Percentiles rank a stretch among this genome's conserved stretches.
Evolutionary conservation across 2,113 vertebrate species (phyloP).

Genomic region (Tetraodon nigroviridis): DNA sequence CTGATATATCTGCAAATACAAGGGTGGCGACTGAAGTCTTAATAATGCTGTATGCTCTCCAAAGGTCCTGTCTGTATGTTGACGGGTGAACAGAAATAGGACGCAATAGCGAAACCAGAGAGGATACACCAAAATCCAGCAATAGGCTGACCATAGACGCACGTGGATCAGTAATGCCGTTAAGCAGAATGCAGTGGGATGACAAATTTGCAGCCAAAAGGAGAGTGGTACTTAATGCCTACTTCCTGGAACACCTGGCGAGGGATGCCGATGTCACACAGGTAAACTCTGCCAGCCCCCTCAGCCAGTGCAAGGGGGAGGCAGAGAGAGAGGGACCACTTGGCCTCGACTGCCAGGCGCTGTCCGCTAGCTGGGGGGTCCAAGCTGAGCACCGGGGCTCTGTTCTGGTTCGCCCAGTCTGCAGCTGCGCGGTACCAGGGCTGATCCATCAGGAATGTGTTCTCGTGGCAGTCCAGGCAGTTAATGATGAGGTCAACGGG

Average conservation of each 20-base stretch:
- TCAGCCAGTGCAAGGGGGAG: conserved; percentile 87
- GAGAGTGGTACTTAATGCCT: conserved; percentile 93
- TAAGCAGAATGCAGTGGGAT: conserved; percentile 92
- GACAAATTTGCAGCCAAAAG: conserved; percentile 97
- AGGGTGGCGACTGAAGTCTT: conserved; percentile 6
- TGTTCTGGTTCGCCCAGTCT: conserved; percentile 96
- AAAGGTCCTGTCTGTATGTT: conserved; percentile 7
- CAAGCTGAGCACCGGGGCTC: conserved; percentile 91
- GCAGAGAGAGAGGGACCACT: conserved; percentile 93
- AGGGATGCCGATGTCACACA: conserved; percentile 95
- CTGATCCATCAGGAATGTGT: conserved; percentile 91
- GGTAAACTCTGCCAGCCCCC: conserved; percentile 86
- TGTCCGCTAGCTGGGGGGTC: conserved; percentile 86
- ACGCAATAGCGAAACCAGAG: conserved; percentile 24
- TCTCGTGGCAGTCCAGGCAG: conserved; percentile 95
- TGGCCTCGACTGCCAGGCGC: conserved; percentile 89
- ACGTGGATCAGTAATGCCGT: conserved; percentile 7
- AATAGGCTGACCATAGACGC: conserved; percentile 34
- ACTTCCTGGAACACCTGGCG: conserved; percentile 94
- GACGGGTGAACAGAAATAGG: conserved; percentile 16
- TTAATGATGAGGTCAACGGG: conserved; percentile 97
- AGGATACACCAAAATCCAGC: conserved; percentile 31
- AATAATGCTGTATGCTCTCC: not conserved
- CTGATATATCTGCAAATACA: conserved; percentile 19
- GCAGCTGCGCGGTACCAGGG: conserved; percentile 94